Percentiles rank a stretch among this genome's conserved stretches.
Evolutionary conservation across 2,113 vertebrate species (phyloP).

Genomic region (Nannobrachium achirus): DNA sequence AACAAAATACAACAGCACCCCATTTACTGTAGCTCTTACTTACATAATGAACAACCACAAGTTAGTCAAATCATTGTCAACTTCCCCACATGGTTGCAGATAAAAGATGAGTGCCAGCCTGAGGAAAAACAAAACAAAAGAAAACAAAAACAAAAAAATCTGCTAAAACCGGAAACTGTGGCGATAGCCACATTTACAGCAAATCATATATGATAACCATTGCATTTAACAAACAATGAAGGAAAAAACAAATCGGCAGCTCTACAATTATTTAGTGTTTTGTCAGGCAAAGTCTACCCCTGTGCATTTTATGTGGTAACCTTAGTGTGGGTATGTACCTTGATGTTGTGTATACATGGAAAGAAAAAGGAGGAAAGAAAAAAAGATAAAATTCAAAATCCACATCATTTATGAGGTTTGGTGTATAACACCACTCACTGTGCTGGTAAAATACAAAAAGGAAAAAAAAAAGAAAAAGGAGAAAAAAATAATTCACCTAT

Average conservation of each 20-base stretch:
- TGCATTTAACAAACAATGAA: slow-evolving; percentile 30
- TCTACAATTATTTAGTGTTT: slow-evolving; percentile 61
- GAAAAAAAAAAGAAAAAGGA: too few species aligned
- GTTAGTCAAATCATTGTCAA: slow-evolving; percentile 21
- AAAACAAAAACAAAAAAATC: neutral
- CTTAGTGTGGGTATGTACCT: slow-evolving; percentile 57
- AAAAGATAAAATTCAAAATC: slow-evolving; percentile 37
- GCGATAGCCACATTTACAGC: slow-evolving; percentile 48
- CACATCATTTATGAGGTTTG: slow-evolving; percentile 39
- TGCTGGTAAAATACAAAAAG: slow-evolving; percentile 58
- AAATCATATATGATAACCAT: slow-evolving; percentile 33
- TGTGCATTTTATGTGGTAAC: slow-evolving; percentile 51
- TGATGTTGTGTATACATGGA: slow-evolving; percentile 38
- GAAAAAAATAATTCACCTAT: slow-evolving; percentile 41
- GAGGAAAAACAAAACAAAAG: slow-evolving; percentile 23
- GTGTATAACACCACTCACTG: slow-evolving; percentile 46
- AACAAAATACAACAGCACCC: slow-evolving; percentile 10
- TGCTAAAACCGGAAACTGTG: neutral
- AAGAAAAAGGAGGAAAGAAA: neutral
- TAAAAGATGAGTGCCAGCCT: slow-evolving; percentile 12
- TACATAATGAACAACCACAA: slow-evolving; percentile 17
- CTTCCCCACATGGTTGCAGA: slow-evolving; percentile 8
- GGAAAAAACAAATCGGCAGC: slow-evolving; percentile 45
- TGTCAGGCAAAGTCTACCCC: slow-evolving; percentile 50
- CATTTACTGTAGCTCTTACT: slow-evolving; percentile 16